Conservation (phyloP, 2,797 vertebrate species). For the Luscinia megarhynchos region DNA sequence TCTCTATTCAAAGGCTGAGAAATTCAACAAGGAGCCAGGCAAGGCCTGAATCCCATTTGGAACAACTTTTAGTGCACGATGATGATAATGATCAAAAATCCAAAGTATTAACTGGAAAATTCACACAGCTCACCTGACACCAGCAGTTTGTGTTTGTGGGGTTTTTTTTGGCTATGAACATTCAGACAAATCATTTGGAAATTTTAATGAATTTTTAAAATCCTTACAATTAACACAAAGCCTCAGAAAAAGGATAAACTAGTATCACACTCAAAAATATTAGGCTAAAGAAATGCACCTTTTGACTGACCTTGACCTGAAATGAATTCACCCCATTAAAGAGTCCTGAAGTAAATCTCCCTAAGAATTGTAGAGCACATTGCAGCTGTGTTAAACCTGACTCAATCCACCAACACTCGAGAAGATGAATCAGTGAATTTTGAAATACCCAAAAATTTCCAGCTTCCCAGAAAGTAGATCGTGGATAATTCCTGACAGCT, state of each 20-base stretch:
- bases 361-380: neutral
- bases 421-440: neutral
- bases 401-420: neutral
- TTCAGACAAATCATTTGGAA: neutral
- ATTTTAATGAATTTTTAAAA: neutral
- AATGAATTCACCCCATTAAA: neutral
- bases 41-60: neutral
- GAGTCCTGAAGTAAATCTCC: neutral
- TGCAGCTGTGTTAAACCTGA: neutral
- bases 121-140: neutral
- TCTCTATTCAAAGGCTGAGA: neutral
- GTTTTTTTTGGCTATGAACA: accelerated
- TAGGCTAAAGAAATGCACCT: neutral
- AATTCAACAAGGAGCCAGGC: neutral
- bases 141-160: neutral
- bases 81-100: accelerated
- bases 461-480: neutral
- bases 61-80: accelerated
- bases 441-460: neutral
- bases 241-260: accelerated
- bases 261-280: neutral
- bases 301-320: neutral
- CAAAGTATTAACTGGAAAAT: neutral
- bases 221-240: neutral
- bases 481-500: neutral